Evolutionary conservation across 1,140 invertebrate genomes (phyloP).

Genomic region (Arctopsyche grandis): DNA sequence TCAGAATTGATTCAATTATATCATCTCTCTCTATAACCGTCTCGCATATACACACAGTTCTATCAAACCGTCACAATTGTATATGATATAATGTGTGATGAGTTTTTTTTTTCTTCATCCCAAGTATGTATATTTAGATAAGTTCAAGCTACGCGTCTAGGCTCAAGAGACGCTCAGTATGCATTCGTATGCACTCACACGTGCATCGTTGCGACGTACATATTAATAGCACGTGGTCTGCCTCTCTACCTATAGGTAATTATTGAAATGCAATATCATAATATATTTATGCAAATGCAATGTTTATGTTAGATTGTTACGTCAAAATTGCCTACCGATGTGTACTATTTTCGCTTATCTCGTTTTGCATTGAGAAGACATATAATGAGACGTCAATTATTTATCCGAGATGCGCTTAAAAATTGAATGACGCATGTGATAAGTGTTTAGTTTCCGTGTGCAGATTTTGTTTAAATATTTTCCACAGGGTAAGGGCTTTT

Average conservation of each 20-base stretch:
- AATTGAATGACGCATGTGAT: constrained; percentile 14
- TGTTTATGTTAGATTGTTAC: neutral
- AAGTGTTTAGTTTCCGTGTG: neutral
- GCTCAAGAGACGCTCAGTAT: neutral
- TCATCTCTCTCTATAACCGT: too few species aligned
- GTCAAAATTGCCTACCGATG: neutral
- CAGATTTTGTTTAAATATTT: neutral
- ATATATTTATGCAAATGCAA: neutral
- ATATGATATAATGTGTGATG: too few species aligned
- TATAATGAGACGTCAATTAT: too few species aligned
- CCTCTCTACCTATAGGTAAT: too few species aligned
- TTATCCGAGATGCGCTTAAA: neutral
- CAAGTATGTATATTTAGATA: constrained; percentile 20
- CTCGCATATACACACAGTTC: too few species aligned
- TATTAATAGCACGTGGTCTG: constrained; percentile 22
- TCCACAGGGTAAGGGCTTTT: too few species aligned
- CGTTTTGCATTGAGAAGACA: neutral
- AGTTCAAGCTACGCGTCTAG: constrained; percentile 15
- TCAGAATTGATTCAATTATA: too few species aligned
- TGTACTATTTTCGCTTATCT: neutral
- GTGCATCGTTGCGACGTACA: neutral
- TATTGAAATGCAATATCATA: neutral
- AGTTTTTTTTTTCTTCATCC: neutral
- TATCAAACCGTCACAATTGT: too few species aligned
- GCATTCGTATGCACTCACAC: neutral